A percentile compares a stretch with the other conserved stretches of the same genome.
phyloP scores from a whole-genome alignment of 2,797 vertebrate genomes.

The Rachycentron canadum region DNA sequence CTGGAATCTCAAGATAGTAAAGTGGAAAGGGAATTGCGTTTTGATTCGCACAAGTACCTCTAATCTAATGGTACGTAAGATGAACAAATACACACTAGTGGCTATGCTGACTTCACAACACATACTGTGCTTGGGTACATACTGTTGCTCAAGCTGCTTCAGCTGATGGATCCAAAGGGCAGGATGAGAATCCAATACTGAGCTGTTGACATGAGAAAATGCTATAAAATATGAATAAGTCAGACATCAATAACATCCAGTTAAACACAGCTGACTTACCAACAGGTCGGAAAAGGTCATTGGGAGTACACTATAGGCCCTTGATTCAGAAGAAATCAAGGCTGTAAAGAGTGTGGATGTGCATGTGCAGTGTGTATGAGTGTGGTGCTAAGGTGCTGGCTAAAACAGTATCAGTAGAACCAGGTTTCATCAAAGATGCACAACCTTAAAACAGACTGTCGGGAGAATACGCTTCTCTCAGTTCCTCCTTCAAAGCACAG shows the following conservation, averaged over 20 bases:
- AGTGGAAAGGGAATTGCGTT: not conserved
- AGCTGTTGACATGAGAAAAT: slow-evolving; percentile 21
- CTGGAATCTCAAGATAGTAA: slow-evolving; percentile 22
- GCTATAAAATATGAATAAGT: slow-evolving; percentile 56
- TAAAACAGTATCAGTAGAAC: not conserved
- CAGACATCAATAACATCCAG: slow-evolving; percentile 31
- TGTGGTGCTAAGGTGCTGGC: not conserved
- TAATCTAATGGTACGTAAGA: slow-evolving; percentile 6
- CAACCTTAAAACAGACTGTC: slow-evolving; percentile 25
- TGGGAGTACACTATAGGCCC: not conserved
- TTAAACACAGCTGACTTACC: slow-evolving; percentile 1
- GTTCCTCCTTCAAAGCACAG: slow-evolving; percentile 28
- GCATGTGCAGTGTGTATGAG: not conserved
- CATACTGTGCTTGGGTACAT: too few relatives aligned
- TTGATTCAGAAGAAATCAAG: not conserved
- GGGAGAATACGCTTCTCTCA: slow-evolving; percentile 13
- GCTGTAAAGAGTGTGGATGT: not conserved
- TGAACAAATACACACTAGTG: slow-evolving; percentile 5
- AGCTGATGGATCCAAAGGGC: not conserved
- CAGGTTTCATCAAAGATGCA: slow-evolving; percentile 41
- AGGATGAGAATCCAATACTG: slow-evolving; percentile 14
- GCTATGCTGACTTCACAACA: not conserved
- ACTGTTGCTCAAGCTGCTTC: not conserved
- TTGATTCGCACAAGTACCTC: slow-evolving; percentile 7
- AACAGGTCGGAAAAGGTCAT: slow-evolving; percentile 36